A percentile compares a stretch with the other conserved stretches of the same genome.
Conservation (phyloP, 2,888 invertebrate species). For the Callimorpha dominula region DNA sequence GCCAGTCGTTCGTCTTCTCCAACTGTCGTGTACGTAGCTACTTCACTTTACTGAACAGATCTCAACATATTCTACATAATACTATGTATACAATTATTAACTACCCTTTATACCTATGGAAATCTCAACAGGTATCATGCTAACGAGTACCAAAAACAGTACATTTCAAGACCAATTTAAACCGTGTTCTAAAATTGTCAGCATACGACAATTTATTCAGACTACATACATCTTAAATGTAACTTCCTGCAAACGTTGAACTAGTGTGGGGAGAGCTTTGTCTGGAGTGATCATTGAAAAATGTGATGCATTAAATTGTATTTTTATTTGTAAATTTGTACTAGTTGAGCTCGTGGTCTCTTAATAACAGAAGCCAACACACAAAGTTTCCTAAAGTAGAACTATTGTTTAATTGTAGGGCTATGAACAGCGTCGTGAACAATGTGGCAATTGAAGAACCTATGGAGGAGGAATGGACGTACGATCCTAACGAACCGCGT, state of each 20-base stretch:
- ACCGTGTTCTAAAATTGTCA: too few relatives aligned
- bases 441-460: conserved; percentile 81
- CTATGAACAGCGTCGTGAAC: conserved; percentile 84
- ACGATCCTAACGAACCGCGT: conserved; percentile 97
- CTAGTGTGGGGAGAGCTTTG: background rate
- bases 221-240: background rate
- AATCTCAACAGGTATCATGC: too few relatives aligned
- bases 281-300: background rate
- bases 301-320: too few relatives aligned
- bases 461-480: conserved; percentile 94
- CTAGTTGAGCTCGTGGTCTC: background rate
- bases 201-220: too few relatives aligned
- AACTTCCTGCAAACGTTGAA: background rate
- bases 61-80: too few relatives aligned
- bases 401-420: conserved; percentile 48
- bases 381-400: background rate
- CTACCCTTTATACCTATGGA: too few relatives aligned
- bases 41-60: background rate
- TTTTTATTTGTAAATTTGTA: background rate
- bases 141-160: too few relatives aligned
- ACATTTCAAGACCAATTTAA: too few relatives aligned
- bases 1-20: conserved; percentile 83
- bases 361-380: background rate
- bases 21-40: conserved; percentile 73
- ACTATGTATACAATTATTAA: too few relatives aligned